Base-by-base conservation (phyloP, 1,140 invertebrate genomes). In the Drosophila nannoptera region DNA sequence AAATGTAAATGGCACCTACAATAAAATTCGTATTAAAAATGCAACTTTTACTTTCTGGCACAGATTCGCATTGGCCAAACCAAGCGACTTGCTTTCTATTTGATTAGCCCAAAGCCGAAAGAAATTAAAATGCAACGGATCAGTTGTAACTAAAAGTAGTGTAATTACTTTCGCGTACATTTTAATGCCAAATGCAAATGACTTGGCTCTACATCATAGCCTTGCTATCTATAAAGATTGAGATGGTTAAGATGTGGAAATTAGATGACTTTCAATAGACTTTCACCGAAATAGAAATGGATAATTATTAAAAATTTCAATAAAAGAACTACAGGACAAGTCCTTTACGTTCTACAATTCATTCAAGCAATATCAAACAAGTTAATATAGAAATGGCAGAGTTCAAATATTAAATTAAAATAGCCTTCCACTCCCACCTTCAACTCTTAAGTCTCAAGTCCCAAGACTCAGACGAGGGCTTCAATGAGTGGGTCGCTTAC, bases 41-140 rank as follows among this genome's bases (percentile, higher is more conserved):
- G 66, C 64, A 78, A 84, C 80, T 84, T 80, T 84, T 84, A 84
- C 80, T 84, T 86, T 84, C 81, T 84, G 81, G 81, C 81, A 80
- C 73, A 64, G 61, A 52, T 60, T 68, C 38, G 33, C 35, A 46
- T 43, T 59, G 43, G 12, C 35, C 31, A 32, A 52, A 36, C 42
- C 64, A 50, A 49, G 38, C 66, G 67, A 67, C 42, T 59, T 62
- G 43, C 40, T 49, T 75, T 67, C 64, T 60, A 52, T 48, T 48
- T 48, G 31, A 7, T 7, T 16, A 3, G 32, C 11, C 11, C 36
- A n/a, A 46, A 36, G 9, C 14, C 22, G 22, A 52, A 43, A 42
- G 29, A n/a, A 38, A 16, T 8, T 9, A 31, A n/a, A 5, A 33
- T n/a, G 12, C 0, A 43, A 22, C 3, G 22, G n/a, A 12, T 12